These are phyloP conservation scores for Anser brachyrhynchus DNA, from an alignment of 2,113 vertebrate genomes.

Conservation along the genomic window DNA sequence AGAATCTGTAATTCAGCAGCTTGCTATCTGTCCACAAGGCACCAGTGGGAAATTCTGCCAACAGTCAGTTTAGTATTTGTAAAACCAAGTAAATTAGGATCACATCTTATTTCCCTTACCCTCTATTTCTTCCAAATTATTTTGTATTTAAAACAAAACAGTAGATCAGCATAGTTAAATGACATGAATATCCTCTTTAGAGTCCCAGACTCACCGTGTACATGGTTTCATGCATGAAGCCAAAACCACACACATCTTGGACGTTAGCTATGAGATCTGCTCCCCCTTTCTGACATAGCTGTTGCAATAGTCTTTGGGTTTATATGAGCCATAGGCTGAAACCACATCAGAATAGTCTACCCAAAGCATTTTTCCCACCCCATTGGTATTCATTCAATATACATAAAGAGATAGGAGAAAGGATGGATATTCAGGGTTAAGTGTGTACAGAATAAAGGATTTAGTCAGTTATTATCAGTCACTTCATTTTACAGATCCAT, in stretches of 20 bases:
- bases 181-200: neutral
- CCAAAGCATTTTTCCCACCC: neutral
- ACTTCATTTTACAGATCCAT: neutral
- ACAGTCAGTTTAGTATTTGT: neutral
- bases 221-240: neutral
- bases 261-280: neutral
- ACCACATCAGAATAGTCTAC: neutral
- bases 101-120: neutral
- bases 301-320: neutral
- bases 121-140: neutral
- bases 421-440: neutral
- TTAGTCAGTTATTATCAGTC: neutral
- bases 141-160: neutral
- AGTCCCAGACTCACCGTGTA: neutral
- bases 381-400: neutral
- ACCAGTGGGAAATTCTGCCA: neutral
- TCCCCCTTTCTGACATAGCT: neutral
- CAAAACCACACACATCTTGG: neutral
- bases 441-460: neutral
- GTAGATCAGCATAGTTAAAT: constrained; percentile 9
- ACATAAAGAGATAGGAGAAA: neutral
- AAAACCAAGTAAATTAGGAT: neutral
- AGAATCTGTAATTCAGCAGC: neutral
- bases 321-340: neutral
- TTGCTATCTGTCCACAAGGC: neutral